These are phyloP conservation scores for Thera britannica DNA, from an alignment of 2,888 invertebrate species.

Conservation along the genomic window DNA sequence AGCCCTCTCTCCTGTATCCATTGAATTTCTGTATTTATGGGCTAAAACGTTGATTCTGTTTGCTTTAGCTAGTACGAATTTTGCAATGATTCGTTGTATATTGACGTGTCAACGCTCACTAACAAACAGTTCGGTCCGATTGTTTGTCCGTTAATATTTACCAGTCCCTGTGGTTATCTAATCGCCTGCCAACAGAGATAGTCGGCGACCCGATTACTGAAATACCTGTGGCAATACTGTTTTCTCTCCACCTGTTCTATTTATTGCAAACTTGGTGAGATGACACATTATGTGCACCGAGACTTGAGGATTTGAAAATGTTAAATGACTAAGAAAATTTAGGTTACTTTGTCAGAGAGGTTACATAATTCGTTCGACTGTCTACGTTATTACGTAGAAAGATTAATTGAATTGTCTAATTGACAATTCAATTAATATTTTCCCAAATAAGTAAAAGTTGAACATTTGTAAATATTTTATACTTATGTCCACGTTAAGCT, in stretches of 20 bases:
- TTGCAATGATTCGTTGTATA: slow-evolving; percentile 28
- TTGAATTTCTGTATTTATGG: not conserved
- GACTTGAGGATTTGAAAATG: not conserved
- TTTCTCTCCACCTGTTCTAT: slow-evolving; percentile 75
- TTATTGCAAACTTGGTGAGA: slow-evolving; percentile 48
- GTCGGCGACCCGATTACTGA: slow-evolving; percentile 80
- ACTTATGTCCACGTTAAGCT: too few relatives aligned
- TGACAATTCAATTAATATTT: too few relatives aligned
- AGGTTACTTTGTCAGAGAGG: too few relatives aligned
- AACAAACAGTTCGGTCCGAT: slow-evolving; percentile 53
- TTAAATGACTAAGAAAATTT: not conserved
- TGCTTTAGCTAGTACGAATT: not conserved
- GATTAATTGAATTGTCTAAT: too few relatives aligned
- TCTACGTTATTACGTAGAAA: too few relatives aligned
- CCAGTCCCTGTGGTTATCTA: slow-evolving; percentile 72
- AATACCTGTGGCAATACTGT: slow-evolving; percentile 65
- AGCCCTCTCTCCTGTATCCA: too few relatives aligned
- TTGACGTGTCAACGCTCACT: slow-evolving; percentile 46
- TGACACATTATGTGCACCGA: not conserved
- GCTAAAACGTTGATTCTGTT: not conserved
- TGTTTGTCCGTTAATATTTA: slow-evolving; percentile 78
- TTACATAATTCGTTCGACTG: too few relatives aligned
- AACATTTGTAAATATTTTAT: too few relatives aligned
- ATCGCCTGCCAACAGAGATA: slow-evolving; percentile 78
- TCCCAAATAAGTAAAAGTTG: too few relatives aligned